phyloP scores from a whole-genome alignment of 2,797 vertebrate genomes.

The Austrolebias charrua region DNA sequence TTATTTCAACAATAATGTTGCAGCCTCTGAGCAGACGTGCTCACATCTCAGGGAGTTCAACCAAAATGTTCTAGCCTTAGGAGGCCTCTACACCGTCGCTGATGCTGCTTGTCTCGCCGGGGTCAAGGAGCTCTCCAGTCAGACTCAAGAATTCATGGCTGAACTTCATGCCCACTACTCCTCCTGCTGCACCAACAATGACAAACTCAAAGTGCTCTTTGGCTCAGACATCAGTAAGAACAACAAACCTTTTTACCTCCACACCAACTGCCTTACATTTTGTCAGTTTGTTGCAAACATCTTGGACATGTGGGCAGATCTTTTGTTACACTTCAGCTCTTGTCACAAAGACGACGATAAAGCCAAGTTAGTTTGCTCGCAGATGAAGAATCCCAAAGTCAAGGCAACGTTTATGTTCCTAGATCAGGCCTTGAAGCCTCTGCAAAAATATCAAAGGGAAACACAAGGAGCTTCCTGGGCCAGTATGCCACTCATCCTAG shows the following conservation, averaged over 20 bases:
- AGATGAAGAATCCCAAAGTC: slow-evolving; percentile 72
- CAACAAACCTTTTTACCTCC: slow-evolving; percentile 23
- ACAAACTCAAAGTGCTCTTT: slow-evolving; percentile 68
- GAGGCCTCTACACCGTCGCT: slow-evolving; percentile 63
- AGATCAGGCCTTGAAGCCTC: slow-evolving; percentile 69
- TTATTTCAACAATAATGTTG: slow-evolving; percentile 49
- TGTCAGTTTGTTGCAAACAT: slow-evolving; percentile 59
- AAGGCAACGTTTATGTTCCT: slow-evolving; percentile 75
- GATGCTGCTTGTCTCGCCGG: slow-evolving; percentile 68
- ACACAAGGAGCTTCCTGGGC: slow-evolving; percentile 29
- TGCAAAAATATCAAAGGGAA: slow-evolving; percentile 66
- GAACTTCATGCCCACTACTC: slow-evolving; percentile 67
- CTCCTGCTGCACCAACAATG: slow-evolving; percentile 53
- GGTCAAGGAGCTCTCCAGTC: slow-evolving; percentile 57
- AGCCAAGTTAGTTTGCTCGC: slow-evolving; percentile 61
- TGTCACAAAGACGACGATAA: slow-evolving; percentile 50
- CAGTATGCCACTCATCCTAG: slow-evolving; percentile 63
- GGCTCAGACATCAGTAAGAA: slow-evolving; percentile 39
- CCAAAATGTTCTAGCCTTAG: slow-evolving; percentile 61
- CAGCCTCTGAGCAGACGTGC: slow-evolving; percentile 55
- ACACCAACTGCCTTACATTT: slow-evolving; percentile 65
- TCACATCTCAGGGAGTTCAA: slow-evolving; percentile 71
- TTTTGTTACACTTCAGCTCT: slow-evolving; percentile 67
- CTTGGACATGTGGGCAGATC: slow-evolving; percentile 70
- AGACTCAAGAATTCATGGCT: slow-evolving; percentile 61